Evolutionary conservation across 2,113 vertebrate species (phyloP).

Genomic region (Pituophis catenifer): DNA sequence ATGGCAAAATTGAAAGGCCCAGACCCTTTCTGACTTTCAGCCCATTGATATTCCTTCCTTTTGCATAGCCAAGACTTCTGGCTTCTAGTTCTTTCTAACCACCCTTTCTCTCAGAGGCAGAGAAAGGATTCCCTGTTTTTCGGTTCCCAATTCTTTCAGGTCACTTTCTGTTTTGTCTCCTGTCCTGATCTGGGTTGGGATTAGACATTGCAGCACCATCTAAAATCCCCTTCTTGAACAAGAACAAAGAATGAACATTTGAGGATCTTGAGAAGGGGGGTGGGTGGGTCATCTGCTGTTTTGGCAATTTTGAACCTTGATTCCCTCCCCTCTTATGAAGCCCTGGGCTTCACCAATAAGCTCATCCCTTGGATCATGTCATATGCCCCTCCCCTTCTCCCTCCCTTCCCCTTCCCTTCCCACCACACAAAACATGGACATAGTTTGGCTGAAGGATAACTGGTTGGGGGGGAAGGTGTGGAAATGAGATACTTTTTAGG

Average conservation of each 20-base stretch:
- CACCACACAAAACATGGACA: constrained; percentile 7
- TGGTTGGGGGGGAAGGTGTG: background rate
- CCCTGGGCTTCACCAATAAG: background rate
- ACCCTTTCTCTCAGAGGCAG: background rate
- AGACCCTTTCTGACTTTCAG: background rate
- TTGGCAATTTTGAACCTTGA: constrained; percentile 24
- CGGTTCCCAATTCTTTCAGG: background rate
- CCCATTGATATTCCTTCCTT: background rate
- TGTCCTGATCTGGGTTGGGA: background rate
- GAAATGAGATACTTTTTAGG: background rate
- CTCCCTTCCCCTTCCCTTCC: background rate
- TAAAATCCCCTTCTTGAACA: background rate
- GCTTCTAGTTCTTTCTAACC: background rate
- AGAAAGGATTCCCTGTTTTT: background rate
- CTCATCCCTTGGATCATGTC: background rate
- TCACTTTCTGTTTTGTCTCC: background rate
- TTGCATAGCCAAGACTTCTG: background rate
- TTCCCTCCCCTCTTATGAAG: background rate
- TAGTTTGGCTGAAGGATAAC: constrained; percentile 21
- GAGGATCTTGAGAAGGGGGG: background rate
- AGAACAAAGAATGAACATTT: constrained; percentile 1
- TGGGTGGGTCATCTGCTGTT: background rate
- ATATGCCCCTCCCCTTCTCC: background rate
- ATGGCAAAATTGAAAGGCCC: background rate
- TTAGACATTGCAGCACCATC: background rate